Percentiles rank a stretch among this genome's conserved stretches.
Conservation (phyloP, 1,140 invertebrate species). For the Ostrea denselamellosa region DNA sequence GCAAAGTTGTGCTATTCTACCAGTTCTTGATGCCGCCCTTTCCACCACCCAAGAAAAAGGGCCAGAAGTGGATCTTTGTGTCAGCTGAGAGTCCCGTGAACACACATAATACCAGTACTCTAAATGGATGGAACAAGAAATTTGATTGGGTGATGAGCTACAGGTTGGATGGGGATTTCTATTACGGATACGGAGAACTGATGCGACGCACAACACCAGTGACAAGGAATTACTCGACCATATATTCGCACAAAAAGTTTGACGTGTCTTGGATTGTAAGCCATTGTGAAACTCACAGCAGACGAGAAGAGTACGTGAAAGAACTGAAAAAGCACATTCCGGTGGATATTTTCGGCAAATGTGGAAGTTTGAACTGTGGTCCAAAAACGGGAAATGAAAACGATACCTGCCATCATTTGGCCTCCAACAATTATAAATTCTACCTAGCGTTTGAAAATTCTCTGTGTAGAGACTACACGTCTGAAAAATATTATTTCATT, state of each 20-base stretch:
- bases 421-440: slow-evolving; percentile 70
- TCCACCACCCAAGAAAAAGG: background rate
- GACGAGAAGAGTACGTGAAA: slow-evolving; percentile 81
- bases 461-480: slow-evolving; percentile 97
- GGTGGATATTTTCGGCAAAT: slow-evolving; percentile 85
- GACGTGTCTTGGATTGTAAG: slow-evolving; percentile 84
- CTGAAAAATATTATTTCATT: slow-evolving; percentile 89
- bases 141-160: slow-evolving; percentile 91
- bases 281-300: slow-evolving; percentile 82
- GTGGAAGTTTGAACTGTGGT: slow-evolving; percentile 72
- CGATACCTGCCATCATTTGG: slow-evolving; percentile 50
- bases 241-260: slow-evolving; percentile 57
- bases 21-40: background rate
- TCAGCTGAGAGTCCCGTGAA: background rate
- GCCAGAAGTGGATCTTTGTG: slow-evolving; percentile 28
- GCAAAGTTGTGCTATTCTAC: slow-evolving; percentile 36
- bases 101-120: background rate
- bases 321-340: slow-evolving; percentile 81
- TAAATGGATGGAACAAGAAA: slow-evolving; percentile 24
- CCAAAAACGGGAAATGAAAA: slow-evolving; percentile 44
- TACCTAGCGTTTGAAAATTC: slow-evolving; percentile 87
- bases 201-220: background rate
- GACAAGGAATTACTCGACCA: background rate
- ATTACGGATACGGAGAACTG: slow-evolving; percentile 55
- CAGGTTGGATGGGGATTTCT: slow-evolving; percentile 81